Conservation (phyloP, 2,797 vertebrate genomes). For the Phaenicophaeus curvirostris region DNA sequence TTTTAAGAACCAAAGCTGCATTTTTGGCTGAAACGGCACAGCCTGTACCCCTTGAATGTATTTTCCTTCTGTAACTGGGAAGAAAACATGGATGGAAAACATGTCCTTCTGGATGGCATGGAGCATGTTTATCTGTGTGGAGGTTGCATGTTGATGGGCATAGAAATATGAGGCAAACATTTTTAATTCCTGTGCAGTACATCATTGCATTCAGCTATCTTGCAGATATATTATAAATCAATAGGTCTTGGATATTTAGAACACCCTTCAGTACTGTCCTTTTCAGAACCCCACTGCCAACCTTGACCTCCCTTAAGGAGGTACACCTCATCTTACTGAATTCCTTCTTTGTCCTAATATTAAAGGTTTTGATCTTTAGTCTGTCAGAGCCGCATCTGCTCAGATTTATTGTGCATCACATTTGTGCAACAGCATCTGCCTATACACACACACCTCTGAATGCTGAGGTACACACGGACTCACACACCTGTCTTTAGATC, state of each 20-base stretch:
- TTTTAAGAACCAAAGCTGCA: neutral
- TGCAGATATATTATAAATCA: neutral
- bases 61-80: neutral
- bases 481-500: rapidly evolving
- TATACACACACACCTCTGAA: neutral
- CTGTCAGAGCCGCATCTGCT: neutral
- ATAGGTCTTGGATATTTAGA: neutral
- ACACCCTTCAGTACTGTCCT: neutral
- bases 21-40: neutral
- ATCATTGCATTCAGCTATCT: neutral
- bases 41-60: neutral
- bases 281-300: neutral
- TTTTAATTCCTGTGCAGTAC: neutral
- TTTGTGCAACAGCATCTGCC: neutral
- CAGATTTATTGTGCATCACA: neutral
- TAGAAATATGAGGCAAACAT: neutral
- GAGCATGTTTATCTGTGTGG: neutral
- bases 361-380: neutral
- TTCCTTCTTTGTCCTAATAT: neutral
- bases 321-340: neutral
- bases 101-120: neutral
- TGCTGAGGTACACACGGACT: neutral
- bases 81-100: neutral
- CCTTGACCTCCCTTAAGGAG: neutral
- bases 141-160: neutral